Percentiles rank a stretch among this genome's conserved stretches.
Evolutionary conservation across 2,888 invertebrate species (phyloP).

Genomic region (Lithophane semibrunnea): DNA sequence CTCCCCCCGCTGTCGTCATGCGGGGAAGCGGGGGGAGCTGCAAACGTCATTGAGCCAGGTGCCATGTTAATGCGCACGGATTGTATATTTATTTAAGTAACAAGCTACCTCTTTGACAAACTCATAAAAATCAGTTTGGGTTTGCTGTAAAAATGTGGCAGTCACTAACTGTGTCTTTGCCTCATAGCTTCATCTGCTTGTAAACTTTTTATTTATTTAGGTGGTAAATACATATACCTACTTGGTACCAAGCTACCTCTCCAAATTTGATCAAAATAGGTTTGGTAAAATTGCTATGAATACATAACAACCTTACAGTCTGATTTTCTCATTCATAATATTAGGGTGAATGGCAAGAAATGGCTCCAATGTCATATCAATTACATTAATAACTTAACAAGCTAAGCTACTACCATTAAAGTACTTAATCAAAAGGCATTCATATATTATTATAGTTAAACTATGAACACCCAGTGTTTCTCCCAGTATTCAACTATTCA

Average conservation of each 20-base stretch:
- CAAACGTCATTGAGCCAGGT: too few relatives aligned
- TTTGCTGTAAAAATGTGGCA: neutral
- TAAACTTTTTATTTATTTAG: neutral
- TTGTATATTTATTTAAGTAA: too few relatives aligned
- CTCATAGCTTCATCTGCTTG: neutral
- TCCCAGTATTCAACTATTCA: neutral
- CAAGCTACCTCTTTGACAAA: neutral
- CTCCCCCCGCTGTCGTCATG: too few relatives aligned
- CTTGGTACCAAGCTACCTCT: neutral
- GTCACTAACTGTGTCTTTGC: neutral
- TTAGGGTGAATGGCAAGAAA: neutral
- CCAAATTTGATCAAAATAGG: neutral
- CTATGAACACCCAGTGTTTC: neutral
- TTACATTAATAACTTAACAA: slow-evolving; percentile 5
- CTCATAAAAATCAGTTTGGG: neutral
- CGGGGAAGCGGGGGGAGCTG: too few relatives aligned
- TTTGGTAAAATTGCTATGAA: neutral
- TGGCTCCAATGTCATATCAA: neutral
- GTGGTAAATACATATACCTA: too few relatives aligned
- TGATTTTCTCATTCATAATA: neutral
- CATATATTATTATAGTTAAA: slow-evolving; percentile 1
- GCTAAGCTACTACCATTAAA: neutral
- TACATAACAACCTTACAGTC: neutral
- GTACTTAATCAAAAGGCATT: neutral
- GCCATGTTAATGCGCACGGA: too few relatives aligned